These are phyloP conservation scores for Rotaria sp. DNA, from an alignment of 2,888 invertebrate species.

Conservation along the genomic window DNA sequence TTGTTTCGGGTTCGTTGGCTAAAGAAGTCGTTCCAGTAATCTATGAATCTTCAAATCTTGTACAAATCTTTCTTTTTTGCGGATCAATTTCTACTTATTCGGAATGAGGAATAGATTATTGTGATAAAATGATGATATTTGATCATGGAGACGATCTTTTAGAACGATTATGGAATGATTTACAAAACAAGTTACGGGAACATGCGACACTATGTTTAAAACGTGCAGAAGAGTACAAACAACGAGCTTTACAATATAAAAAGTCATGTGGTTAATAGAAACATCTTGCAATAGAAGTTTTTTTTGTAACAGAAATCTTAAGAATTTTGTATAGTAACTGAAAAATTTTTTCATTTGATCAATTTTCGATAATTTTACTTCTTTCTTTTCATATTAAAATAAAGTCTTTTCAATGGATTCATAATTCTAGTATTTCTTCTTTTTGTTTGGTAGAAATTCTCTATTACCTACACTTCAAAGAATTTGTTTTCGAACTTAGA, in stretches of 20 bases:
- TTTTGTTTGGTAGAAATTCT: no score
- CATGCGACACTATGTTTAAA: not conserved
- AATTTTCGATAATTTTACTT: no score
- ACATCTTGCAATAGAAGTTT: no score
- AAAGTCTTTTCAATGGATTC: no score
- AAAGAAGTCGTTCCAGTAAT: not conserved
- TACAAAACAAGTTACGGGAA: not conserved
- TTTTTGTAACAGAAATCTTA: no score
- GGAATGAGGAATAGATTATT: not conserved
- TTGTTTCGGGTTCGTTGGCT: not conserved
- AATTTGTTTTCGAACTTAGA: no score
- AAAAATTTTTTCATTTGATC: no score
- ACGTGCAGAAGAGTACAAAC: not conserved
- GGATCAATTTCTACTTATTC: not conserved
- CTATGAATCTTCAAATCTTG: not conserved
- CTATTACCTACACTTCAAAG: no score
- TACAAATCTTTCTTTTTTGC: not conserved
- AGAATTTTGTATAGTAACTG: no score
- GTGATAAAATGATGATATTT: not conserved
- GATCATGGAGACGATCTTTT: not conserved
- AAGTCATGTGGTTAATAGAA: not conserved
- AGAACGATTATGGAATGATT: conserved; percentile 15
- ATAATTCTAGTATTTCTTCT: no score
- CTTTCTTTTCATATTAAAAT: no score
- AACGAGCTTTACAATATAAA: not conserved